Percentiles rank a stretch among this genome's conserved stretches.
phyloP scores from a whole-genome alignment of 2,888 invertebrate species.

The Muschampia plurimacula region DNA sequence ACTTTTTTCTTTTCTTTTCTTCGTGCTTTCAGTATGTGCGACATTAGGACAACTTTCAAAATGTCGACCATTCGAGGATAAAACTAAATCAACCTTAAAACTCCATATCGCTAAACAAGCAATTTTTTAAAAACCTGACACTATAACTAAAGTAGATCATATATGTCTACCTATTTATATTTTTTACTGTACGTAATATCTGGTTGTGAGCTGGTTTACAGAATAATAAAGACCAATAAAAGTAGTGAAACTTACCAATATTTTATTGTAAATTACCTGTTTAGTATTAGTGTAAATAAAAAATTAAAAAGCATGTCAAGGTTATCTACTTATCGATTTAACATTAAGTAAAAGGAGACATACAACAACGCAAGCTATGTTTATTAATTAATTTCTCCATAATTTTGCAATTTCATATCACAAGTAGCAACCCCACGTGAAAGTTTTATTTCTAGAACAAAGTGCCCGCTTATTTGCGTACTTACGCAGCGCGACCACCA shows the following conservation, averaged over 20 bases:
- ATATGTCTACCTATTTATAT: no score
- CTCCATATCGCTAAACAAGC: no score
- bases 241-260: constrained; percentile 6
- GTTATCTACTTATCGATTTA: constrained; percentile 5
- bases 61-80: no score
- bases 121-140: no score
- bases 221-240: background rate
- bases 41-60: no score
- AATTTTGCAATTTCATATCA: constrained; percentile 31
- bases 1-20: no score
- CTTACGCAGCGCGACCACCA: constrained; percentile 72
- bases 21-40: no score
- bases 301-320: background rate
- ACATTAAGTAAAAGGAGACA: constrained; percentile 23
- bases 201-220: background rate
- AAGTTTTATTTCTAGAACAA: constrained; percentile 63
- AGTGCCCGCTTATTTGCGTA: constrained; percentile 69
- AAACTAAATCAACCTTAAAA: no score
- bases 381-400: constrained; percentile 34
- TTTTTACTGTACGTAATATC: no score
- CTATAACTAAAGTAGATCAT: no score
- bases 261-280: background rate
- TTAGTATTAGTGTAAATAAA: background rate
- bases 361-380: constrained; percentile 15
- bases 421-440: constrained; percentile 65